A percentile compares a stretch with the other conserved stretches of the same genome.
phyloP scores from a whole-genome alignment of 1,140 invertebrate genomes.

The Drosophila lini region DNA sequence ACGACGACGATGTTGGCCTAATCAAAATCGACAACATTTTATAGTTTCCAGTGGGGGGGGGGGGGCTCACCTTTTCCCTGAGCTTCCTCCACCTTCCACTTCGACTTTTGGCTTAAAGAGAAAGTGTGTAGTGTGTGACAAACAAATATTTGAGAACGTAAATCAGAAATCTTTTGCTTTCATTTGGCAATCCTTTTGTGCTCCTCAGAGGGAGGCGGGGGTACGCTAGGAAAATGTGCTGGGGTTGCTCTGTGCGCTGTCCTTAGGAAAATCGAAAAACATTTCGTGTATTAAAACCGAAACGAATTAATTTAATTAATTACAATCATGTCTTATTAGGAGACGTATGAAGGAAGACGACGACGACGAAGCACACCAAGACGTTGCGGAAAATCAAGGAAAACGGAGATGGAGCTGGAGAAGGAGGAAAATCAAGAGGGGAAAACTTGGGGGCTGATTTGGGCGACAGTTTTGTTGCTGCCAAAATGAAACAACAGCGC shows the following conservation, averaged over 20 bases:
- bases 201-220: background rate
- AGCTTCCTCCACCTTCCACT: background rate
- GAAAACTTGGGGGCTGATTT: constrained; percentile 1
- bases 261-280: constrained; percentile 79
- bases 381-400: constrained; percentile 11
- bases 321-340: constrained; percentile 85
- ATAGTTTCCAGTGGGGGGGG: constrained; percentile 58
- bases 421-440: constrained; percentile 2
- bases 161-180: constrained; percentile 82
- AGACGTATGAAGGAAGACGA: constrained; percentile 74
- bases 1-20: constrained; percentile 57
- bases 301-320: constrained; percentile 85
- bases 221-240: background rate
- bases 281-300: constrained; percentile 84
- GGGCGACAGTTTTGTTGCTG: constrained; percentile 54
- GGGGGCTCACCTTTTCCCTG: background rate
- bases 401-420: background rate
- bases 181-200: constrained; percentile 82
- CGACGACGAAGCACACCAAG: constrained; percentile 24
- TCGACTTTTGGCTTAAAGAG: background rate
- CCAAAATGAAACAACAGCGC: constrained; percentile 48
- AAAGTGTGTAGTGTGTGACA: constrained; percentile 62
- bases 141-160: constrained; percentile 82
- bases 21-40: constrained; percentile 82
- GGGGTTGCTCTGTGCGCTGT: constrained; percentile 9